Percentiles rank a stretch among this genome's conserved stretches.
phyloP scores from a whole-genome alignment of 2,888 invertebrate genomes.

The Leptopterna dolabrata region DNA sequence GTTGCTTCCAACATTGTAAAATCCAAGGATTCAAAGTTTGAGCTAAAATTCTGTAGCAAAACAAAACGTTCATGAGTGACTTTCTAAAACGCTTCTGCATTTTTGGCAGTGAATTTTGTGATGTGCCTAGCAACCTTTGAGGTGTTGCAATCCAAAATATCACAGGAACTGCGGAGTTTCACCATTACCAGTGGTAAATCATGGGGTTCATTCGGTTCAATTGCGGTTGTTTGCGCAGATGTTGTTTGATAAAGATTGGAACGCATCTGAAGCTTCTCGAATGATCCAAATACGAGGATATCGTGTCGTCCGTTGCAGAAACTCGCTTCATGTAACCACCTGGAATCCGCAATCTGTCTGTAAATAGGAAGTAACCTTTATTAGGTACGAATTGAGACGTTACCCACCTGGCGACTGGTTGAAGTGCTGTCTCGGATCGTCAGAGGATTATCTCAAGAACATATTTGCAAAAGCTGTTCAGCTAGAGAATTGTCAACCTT shows the following conservation, averaged over 20 bases:
- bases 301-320: neutral
- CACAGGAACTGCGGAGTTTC: no score
- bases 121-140: no score
- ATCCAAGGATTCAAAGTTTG: no score
- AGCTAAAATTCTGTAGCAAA: no score
- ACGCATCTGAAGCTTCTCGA: neutral
- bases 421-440: neutral
- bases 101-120: no score
- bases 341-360: neutral
- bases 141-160: no score
- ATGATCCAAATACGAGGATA: neutral
- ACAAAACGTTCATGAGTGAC: no score
- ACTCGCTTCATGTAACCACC: neutral
- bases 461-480: slow-evolving; percentile 13
- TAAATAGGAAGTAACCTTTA: neutral
- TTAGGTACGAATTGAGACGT: neutral
- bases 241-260: neutral
- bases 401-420: neutral
- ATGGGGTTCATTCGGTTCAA: no score
- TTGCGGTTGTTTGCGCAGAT: neutral
- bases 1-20: no score
- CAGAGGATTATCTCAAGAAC: neutral
- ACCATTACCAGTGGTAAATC: no score
- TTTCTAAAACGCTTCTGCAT: no score
- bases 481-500: neutral